Base-by-base conservation (phyloP, 2,113 vertebrate species). In the Gobio gobio region DNA sequence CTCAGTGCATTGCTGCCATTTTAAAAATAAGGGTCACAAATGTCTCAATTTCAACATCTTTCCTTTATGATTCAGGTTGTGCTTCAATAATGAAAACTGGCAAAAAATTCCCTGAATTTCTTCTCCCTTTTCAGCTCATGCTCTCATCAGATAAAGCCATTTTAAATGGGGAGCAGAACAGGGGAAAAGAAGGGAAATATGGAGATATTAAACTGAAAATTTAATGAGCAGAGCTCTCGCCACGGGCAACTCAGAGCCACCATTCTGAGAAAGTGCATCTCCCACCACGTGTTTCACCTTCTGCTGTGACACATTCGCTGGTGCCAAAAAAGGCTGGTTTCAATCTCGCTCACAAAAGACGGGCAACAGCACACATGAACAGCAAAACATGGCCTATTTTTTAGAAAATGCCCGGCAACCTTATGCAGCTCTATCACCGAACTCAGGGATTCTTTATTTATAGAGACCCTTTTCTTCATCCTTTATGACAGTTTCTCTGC, bases 221-320 rank as follows among this genome's bases (percentile, higher is more conserved):
- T 73, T 88, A 83, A 85, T 81, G 70, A 76, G 63, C 36, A 54
- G 75, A 59, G 64, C 76, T 83, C 72, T 76, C 12, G 75, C 77
- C 64, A 45, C 24, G 9, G 87, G 78, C 83, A 36, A 86, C 43
- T 66, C 22, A 22, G 78, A 43, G 63, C 70, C 74, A 78, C 63
- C 56, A 54, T 86, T 86, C 82, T 33, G 61, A 87, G 79, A 64
- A 83, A 83, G 84, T 81, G 77, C 78, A 45, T 85, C 47, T 83
- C 10, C 18, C 45, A 83, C 70, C 63, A 82, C 58, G 80, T 72
- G 81, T 61, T 66, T 85, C 84, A 90, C 80, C 81, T 88, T 84
- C 78, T 87, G 81, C 77, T 87, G 84, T 68, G 76, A 68, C 84
- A 82, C 8, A 20, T 58, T 59, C n/a, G 3, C 82, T 72, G 61